phyloP scores from a whole-genome alignment of 2,113 vertebrate genomes.

The Myrmecophaga tridactyla region DNA sequence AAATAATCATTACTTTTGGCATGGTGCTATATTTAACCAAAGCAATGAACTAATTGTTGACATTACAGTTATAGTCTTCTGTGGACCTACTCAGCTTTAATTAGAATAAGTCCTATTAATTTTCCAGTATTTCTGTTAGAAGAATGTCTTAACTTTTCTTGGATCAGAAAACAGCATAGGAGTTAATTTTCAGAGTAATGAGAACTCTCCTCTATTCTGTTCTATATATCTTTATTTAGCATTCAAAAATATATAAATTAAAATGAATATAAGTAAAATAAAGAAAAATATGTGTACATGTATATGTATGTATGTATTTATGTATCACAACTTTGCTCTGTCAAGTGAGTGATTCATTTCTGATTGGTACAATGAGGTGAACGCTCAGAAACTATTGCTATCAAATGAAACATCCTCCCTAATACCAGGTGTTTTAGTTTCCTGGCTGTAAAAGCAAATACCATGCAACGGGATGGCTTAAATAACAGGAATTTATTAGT shows the following conservation, averaged over 20 bases:
- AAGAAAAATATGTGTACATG: neutral
- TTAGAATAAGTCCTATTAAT: neutral
- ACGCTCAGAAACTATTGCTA: neutral
- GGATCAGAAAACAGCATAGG: neutral
- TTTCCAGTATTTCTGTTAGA: neutral
- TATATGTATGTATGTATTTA: neutral
- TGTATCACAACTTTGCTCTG: neutral
- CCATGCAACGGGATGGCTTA: no score
- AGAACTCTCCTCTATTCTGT: neutral
- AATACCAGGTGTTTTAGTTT: neutral
- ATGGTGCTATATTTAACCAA: neutral
- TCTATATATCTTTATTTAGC: neutral
- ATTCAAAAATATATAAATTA: neutral
- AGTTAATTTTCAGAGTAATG: neutral
- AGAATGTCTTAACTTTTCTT: neutral
- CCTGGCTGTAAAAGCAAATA: no score
- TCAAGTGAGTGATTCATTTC: neutral
- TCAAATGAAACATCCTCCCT: neutral
- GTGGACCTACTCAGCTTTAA: neutral
- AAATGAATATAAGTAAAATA: neutral
- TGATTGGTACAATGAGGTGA: neutral
- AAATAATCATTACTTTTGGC: neutral
- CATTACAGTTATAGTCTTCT: neutral
- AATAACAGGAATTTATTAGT: no score
- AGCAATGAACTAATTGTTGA: neutral